Conservation (phyloP, 2,797 vertebrate genomes). For the Sebastes minor region DNA sequence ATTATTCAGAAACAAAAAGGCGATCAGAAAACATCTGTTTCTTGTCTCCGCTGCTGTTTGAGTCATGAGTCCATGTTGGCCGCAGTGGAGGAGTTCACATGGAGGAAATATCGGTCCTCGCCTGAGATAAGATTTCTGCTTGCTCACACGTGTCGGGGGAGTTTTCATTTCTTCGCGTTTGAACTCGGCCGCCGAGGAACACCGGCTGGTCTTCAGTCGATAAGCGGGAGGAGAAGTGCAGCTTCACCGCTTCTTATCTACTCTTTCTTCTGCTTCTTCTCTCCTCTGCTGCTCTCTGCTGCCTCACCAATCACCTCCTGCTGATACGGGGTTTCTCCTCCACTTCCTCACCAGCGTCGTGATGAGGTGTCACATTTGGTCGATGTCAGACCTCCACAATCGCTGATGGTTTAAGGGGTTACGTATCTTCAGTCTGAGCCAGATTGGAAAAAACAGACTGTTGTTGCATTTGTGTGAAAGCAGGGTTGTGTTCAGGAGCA, state of each 20-base stretch:
- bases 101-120: background rate
- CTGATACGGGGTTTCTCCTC: background rate
- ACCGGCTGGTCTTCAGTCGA: slow-evolving; percentile 25
- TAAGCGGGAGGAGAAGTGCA: slow-evolving; percentile 12
- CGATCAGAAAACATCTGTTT: background rate
- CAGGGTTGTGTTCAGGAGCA: background rate
- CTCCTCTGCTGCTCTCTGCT: background rate
- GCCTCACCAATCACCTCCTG: background rate
- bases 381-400: background rate
- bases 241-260: background rate
- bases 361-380: background rate
- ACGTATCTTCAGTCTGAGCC: background rate
- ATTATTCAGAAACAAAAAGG: background rate
- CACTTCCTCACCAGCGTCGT: background rate
- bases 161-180: background rate
- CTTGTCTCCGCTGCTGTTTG: background rate
- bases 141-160: slow-evolving; percentile 9
- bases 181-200: background rate
- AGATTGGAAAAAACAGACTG: background rate
- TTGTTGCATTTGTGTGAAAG: background rate
- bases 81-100: slow-evolving; percentile 1
- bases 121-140: slow-evolving; percentile 18
- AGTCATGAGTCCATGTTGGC: background rate
- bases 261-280: background rate
- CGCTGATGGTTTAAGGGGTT: background rate